Evolutionary conservation across 2,888 invertebrate genomes (phyloP), one percentile per base, ranked within the genome.

Genomic region (Cecidostiba fungosa): DNA sequence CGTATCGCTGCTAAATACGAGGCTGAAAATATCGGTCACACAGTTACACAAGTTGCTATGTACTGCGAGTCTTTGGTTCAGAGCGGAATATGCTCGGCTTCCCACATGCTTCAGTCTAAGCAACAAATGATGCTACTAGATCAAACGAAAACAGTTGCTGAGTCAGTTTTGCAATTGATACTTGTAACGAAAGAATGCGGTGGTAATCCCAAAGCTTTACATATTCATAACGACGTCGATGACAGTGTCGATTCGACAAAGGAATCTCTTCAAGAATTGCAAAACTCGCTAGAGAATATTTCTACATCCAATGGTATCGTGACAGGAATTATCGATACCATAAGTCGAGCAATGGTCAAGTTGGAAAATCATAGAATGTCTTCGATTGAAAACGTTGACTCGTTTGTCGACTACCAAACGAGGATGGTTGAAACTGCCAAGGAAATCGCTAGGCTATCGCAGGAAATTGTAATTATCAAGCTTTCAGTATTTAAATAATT

Each of bases 321-420:
- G 1, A 97, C 97, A 0, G 97, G 97, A 0, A 95, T 99, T 86
- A 96, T 99, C 88, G 99, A 99, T 92, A 96, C 97, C 84, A 96
- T 99, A 87, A 97, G 97, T n/a, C 95, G 98, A 14, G 96, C 98
- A n/a, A 97, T 98, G 93, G 96, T 96, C 0, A 94, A 97, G 0
- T 95, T 98, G 84, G 96, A 97, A 0, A 97, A 97, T 88, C 96
- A 96, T 91, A 94, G 95, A 87, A 94, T 96, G 92, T 97, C 97
- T 0, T 94, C 97, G 12, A 94, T 97, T 85, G 96, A 97, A 2
- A 95, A 96, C 0, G 94, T 95, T 0, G 97, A 96, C 88, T 96
- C 96, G 73, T 99, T 97, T 93, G 99, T 98, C 3, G 99, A 99
- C 94, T 99, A 98, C 93, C 99, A 99, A 94, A 98, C 99, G 0